Base-by-base conservation (phyloP, 2,113 vertebrate species). In the Xiphophorus couchianus region DNA sequence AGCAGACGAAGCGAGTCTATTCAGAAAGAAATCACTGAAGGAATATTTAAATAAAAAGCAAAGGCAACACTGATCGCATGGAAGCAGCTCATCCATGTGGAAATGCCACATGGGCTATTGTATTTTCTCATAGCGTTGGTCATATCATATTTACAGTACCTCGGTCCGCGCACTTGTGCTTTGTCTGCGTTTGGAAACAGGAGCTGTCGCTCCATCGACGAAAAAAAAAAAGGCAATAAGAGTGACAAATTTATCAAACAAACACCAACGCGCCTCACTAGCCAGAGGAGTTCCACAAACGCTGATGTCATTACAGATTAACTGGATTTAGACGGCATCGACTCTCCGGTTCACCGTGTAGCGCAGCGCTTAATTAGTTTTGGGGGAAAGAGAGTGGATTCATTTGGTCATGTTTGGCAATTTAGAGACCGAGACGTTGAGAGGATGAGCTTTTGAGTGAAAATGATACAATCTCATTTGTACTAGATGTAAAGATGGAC, bases 131-230 rank as follows among this genome's bases (percentile, higher is more conserved):
- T 73, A 80, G 37, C 4, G 42, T 66, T 15, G 14, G 48, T 78
- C 63, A 69, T 77, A 74, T 82, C 69, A 79, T 63, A 78, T 81
- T 67, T 54, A 17, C 33, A 61, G 58, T 48, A 70, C 51, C 63
- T 83, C 48, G 63, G 35, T 71, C 72, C 54, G 9, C 62, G 33
- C 62, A 64, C 51, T 60, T 74, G 67, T 31, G 69, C 69, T 76
- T 63, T 76, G 42, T 71, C 60, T 72, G 73, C 42, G 31, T 51
- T 30, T 27, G 44, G 80, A 85, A 86, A 86, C 62, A 63, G 17
- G 74, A 81, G 44, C 66, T 75, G 67, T 51, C 62, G 64, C 71
- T 69, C 27, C 31, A 73, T 74, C 0, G 35, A 30, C 29, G 6
- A 1, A 33, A 33, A 37, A 37, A 37, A 12, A 63, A 78, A 69